Evolutionary conservation across 23 tunicate genomes (phyloP).

Genomic region (Styela plicata): DNA sequence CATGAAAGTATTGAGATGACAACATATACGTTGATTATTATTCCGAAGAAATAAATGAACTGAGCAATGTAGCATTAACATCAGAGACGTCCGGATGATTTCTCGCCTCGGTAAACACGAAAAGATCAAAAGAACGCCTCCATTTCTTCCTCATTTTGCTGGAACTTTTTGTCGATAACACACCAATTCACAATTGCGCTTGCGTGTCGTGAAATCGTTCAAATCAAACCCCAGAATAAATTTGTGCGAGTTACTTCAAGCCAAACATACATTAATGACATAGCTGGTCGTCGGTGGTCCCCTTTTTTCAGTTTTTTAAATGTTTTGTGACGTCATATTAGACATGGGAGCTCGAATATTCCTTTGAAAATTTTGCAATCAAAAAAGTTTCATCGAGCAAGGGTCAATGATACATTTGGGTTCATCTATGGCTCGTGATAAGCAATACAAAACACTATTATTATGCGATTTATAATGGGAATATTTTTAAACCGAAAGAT

Average conservation of each 20-base stretch:
- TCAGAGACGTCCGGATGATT: background rate
- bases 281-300: background rate
- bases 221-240: background rate
- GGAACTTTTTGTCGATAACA: background rate
- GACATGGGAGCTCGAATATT: too few species aligned
- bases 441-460: too few species aligned
- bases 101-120: background rate
- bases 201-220: background rate
- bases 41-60: background rate
- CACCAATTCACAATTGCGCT: background rate
- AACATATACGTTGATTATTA: background rate
- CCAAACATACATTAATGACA: background rate
- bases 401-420: too few species aligned
- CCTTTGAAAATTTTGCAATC: too few species aligned
- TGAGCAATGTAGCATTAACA: background rate
- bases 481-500: too few species aligned
- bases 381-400: too few species aligned
- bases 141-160: background rate
- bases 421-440: too few species aligned
- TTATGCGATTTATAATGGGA: too few species aligned
- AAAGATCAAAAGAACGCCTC: background rate
- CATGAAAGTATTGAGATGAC: background rate
- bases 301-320: background rate
- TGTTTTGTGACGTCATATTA: background rate
- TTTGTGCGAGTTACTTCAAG: background rate